Base-by-base conservation (phyloP, 2,113 vertebrate species). In the Shinisaurus crocodilurus region DNA sequence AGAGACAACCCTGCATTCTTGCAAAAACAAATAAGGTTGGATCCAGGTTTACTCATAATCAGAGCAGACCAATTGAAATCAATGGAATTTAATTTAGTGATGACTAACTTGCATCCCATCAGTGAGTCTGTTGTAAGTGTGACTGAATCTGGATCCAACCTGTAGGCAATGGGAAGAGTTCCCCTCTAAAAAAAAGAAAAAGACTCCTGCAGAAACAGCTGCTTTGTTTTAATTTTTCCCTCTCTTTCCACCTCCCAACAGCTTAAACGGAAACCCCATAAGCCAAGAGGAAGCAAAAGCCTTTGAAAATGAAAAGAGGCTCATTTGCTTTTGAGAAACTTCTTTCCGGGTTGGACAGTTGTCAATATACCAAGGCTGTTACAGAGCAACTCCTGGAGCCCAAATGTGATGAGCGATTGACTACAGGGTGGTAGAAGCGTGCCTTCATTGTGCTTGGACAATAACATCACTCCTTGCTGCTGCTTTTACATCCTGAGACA, bases 211-310 rank as follows among this genome's bases (percentile, higher is more conserved):
- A 57, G 75, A 60, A 84, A 60, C 6, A 34, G 45, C 32, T 43
- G 29, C 27, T 86, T 80, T 12, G 16, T 88, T 86, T 80, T 88
- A 23, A 72, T 29, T 88, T 89, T 89, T 57, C 85, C 43, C 84
- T 67, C 20, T 43, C 91, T 88, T 94, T 91, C 90, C 54, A 85
- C 72, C 40, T 91, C n/a, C 40, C 63, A 40, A 92, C 43, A 98
- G 98, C 91, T 94, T 98, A 92, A 97, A 97, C 0, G 97, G 97
- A 40, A 98, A 98, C 91, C 89, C 70, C 54, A 92, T 98, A 80
- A 96, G 94, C 77, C 93, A 93, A 23, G 97, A 97, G 50, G 97
- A 98, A 37, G 94, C 95, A 88, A 95, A 96, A 93, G 94, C 90
- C 85, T 98, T 97, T 92, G 95, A 97, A 90, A 90, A 89, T 0